phyloP scores from a whole-genome alignment of 2,888 invertebrate species.

The Mesoligia furuncula region DNA sequence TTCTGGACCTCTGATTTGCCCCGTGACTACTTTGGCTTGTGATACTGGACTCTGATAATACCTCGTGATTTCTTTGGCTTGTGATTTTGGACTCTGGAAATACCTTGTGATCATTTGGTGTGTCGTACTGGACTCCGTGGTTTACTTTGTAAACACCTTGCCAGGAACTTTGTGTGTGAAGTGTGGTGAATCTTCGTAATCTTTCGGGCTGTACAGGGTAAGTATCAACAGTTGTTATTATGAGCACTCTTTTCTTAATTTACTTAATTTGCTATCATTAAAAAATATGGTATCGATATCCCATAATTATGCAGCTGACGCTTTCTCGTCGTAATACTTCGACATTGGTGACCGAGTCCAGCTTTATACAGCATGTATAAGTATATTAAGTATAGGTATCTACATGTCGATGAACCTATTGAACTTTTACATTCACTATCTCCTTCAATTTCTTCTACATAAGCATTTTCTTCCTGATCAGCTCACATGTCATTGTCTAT shows the following conservation, averaged over 20 bases:
- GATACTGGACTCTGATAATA: no score
- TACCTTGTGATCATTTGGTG: no score
- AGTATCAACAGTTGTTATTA: background rate
- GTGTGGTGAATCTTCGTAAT: constrained; percentile 4
- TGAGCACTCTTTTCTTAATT: constrained; percentile 2
- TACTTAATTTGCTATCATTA: background rate
- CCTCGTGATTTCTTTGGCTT: no score
- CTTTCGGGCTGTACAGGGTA: background rate
- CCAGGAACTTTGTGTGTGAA: no score
- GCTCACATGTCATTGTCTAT: background rate
- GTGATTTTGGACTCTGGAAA: no score
- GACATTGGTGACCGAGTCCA: background rate
- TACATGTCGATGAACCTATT: constrained; percentile 3
- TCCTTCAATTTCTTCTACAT: background rate
- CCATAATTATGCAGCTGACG: background rate
- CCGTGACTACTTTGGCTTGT: no score
- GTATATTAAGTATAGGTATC: background rate
- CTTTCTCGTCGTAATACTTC: background rate
- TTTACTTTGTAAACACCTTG: no score
- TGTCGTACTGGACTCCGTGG: no score
- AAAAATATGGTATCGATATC: background rate
- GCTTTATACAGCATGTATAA: background rate
- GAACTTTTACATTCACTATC: background rate
- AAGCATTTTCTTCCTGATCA: background rate
- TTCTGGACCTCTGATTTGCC: no score